Evolutionary conservation across 2,888 invertebrate species (phyloP).

Genomic region (Lepidocyrtinus sp.): DNA sequence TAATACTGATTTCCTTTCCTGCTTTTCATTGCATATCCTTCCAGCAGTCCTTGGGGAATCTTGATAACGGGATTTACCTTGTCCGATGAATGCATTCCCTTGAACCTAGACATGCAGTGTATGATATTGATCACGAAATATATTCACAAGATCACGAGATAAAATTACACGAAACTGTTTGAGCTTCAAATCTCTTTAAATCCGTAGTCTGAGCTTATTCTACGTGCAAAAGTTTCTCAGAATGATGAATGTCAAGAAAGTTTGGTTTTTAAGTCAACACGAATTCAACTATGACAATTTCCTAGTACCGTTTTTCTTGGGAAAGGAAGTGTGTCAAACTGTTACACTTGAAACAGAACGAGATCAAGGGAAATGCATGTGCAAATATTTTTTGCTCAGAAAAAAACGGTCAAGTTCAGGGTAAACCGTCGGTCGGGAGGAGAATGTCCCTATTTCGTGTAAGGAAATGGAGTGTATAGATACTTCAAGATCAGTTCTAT

Average conservation of each 20-base stretch:
- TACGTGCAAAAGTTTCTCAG: too few species aligned
- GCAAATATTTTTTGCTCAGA: background rate
- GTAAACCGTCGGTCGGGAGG: too few species aligned
- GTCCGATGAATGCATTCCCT: constrained; percentile 27
- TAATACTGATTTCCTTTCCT: constrained; percentile 45
- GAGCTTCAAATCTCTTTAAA: too few species aligned
- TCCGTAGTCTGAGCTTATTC: too few species aligned
- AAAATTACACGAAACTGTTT: background rate
- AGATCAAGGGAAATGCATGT: too few species aligned
- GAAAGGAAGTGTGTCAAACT: too few species aligned
- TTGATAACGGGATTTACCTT: constrained; percentile 31
- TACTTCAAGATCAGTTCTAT: too few species aligned
- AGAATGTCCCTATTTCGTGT: background rate
- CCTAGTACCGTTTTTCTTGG: too few species aligned
- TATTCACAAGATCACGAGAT: background rate
- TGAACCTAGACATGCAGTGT: background rate
- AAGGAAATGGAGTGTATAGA: background rate
- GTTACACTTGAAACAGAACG: too few species aligned
- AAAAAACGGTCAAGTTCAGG: background rate
- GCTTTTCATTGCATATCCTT: constrained; percentile 52
- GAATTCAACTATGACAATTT: too few species aligned
- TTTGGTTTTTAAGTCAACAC: too few species aligned
- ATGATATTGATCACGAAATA: background rate
- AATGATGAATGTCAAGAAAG: too few species aligned
- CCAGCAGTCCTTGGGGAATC: constrained; percentile 59